phyloP scores from a whole-genome alignment of 2,888 invertebrate genomes.

The Cantharis nigra region DNA sequence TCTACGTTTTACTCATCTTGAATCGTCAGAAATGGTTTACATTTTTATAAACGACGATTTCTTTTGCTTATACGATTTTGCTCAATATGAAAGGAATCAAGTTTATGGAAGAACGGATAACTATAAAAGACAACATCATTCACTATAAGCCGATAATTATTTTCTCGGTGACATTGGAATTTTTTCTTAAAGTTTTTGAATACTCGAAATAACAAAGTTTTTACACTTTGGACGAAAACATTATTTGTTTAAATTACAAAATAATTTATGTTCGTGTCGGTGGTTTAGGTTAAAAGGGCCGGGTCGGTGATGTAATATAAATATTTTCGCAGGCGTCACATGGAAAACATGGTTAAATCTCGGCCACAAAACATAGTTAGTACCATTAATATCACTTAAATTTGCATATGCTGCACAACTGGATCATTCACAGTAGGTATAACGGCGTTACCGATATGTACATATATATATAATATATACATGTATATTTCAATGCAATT shows the following conservation, averaged over 20 bases:
- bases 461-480: too few species aligned
- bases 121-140: slow-evolving; percentile 2
- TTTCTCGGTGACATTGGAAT: not conserved
- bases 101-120: slow-evolving; percentile 2
- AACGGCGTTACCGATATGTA: slow-evolving; percentile 9
- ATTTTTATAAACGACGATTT: slow-evolving; percentile 5
- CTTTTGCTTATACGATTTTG: slow-evolving; percentile 3
- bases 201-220: not conserved
- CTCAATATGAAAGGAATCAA: slow-evolving; percentile 1
- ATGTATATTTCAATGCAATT: slow-evolving; percentile 33
- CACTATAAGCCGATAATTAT: slow-evolving; percentile 3
- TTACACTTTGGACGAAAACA: not conserved
- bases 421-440: slow-evolving; percentile 24
- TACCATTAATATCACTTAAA: slow-evolving; percentile 24
- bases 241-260: not conserved
- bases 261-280: not conserved
- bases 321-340: slow-evolving; percentile 10
- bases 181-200: not conserved
- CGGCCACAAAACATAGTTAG: slow-evolving; percentile 6
- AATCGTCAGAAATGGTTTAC: slow-evolving; percentile 1
- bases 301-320: slow-evolving; percentile 6
- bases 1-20: not conserved
- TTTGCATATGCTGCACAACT: slow-evolving; percentile 22
- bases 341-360: slow-evolving; percentile 8
- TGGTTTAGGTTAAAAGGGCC: not conserved